Evolutionary conservation across 2,888 invertebrate genomes (phyloP), one percentile per base, ranked within the genome.

Genomic region (Apamea anceps): DNA sequence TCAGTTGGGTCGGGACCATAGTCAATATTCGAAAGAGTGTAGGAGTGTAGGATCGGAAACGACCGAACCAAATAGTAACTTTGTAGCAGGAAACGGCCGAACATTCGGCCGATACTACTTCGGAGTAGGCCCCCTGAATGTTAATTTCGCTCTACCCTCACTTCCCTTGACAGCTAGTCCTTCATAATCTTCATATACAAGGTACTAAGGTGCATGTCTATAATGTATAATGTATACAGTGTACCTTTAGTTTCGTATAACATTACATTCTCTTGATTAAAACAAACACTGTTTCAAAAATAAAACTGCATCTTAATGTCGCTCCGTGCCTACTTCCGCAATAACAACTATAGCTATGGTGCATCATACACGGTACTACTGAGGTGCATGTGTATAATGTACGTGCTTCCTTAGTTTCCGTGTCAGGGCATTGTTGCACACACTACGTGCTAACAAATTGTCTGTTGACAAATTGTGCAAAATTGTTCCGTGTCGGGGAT

Each of bases 351-450:
- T 25, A 54, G 42, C 13, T 25, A 32, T 18, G 21, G 65, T 81
- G 66, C 57, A 76, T 66, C 21, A 62, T 48, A 66, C 68, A 18
- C 65, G 51, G 72, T n/a, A 72, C 62, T 66, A 57, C 32, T 54
- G 32, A 74, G 10, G 70, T 73, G 79, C 82, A 82, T 75, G 76
- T 75, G 68, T 68, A 72, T 68, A 74, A 70, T 71, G 76, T 82
- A 87, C 80, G 83, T 85, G 84, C 82, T 75, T 79, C 82, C 81
- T 74, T 76, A 54, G 67, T 76, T 89, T 88, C 90, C 90, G 88
- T 79, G 79, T 88, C 72, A 74, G 48, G 70, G 73, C 66, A 86
- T 82, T 72, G 80, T 85, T 83, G 77, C 79, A 80, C 79, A 80
- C 48, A 77, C 72, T 82, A 81, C 85, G 82, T 83, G 84, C n/a